Percentiles rank a stretch among this genome's conserved stretches.
phyloP scores from a whole-genome alignment of 2,888 invertebrate species.

The Aporophyla nigra region DNA sequence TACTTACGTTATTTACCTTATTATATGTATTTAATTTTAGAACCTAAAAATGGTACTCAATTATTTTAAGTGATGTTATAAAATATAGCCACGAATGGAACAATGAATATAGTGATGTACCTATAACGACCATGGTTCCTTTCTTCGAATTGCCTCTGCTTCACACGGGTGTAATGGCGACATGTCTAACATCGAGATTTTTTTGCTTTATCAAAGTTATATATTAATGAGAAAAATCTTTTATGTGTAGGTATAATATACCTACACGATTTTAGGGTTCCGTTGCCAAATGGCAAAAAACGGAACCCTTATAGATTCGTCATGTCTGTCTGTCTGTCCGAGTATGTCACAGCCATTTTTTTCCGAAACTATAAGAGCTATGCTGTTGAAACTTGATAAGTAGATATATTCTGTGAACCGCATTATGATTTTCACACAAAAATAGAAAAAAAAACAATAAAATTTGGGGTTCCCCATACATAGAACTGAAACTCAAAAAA shows the following conservation, averaged over 20 bases:
- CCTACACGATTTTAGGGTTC: no score
- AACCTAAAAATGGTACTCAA: background rate
- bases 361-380: no score
- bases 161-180: background rate
- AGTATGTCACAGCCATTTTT: no score
- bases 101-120: conserved; percentile 13
- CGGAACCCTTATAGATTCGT: no score
- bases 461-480: no score
- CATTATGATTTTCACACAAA: no score
- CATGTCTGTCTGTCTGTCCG: no score
- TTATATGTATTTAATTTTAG: conserved; percentile 15
- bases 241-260: background rate
- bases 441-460: no score
- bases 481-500: no score
- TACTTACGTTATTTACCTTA: conserved; percentile 21
- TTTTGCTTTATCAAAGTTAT: background rate
- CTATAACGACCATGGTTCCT: conserved; percentile 7
- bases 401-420: no score
- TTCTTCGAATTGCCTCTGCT: background rate
- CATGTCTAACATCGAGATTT: background rate
- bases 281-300: no score
- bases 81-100: conserved; percentile 25
- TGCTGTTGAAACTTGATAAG: no score
- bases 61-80: conserved; percentile 2
- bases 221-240: background rate